These are phyloP conservation scores for Platysteira castanea DNA, from an alignment of 2,113 vertebrate genomes.

Conservation along the genomic window DNA sequence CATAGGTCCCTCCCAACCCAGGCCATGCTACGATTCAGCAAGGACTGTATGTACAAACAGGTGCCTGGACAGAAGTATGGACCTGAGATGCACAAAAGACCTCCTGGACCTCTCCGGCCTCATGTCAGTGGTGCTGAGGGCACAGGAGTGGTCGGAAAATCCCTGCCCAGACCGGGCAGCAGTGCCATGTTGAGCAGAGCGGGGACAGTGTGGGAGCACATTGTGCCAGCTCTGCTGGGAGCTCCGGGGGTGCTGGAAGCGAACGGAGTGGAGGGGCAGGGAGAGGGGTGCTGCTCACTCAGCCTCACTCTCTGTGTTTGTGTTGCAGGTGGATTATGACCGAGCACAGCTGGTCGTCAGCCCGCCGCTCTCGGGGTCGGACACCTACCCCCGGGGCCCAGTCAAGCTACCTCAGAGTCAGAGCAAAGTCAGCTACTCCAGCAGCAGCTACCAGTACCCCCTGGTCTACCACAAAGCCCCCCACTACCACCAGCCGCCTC, in stretches of 20 bases:
- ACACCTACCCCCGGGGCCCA: constrained; percentile 90
- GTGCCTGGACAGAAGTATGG: background rate
- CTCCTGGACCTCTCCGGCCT: background rate
- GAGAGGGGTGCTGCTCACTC: background rate
- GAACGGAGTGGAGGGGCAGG: fast-evolving
- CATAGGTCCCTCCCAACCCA: fast-evolving
- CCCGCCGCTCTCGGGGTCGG: constrained; percentile 83
- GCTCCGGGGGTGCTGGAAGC: fast-evolving
- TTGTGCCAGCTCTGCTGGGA: background rate
- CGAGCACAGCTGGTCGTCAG: constrained; percentile 84
- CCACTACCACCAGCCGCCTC: constrained; percentile 84
- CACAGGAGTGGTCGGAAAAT: background rate
- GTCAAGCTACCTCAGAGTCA: constrained; percentile 96
- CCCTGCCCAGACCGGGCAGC: background rate
- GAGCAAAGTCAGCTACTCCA: constrained; percentile 84
- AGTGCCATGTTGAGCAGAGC: fast-evolving
- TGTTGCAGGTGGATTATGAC: constrained; percentile 87
- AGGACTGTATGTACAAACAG: background rate
- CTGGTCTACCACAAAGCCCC: constrained; percentile 86
- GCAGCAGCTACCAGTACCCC: constrained; percentile 86
- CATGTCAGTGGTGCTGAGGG: background rate
- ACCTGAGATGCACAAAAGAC: background rate
- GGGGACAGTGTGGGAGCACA: fast-evolving
- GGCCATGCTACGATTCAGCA: background rate
- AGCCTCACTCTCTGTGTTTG: background rate